These are phyloP conservation scores for Hemithea aestivaria DNA, from an alignment of 2,888 invertebrate species.

Conservation along the genomic window DNA sequence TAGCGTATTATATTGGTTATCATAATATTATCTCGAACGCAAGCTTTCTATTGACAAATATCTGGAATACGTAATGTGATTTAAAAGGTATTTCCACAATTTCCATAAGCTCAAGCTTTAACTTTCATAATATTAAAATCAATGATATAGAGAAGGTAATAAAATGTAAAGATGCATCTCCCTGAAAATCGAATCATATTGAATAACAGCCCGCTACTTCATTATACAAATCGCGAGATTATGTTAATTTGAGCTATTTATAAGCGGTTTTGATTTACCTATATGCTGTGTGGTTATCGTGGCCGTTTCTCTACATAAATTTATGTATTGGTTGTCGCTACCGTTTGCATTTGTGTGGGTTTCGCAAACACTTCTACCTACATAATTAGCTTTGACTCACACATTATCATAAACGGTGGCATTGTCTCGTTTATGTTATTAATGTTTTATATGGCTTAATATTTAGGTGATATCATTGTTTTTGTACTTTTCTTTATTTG, in stretches of 20 bases:
- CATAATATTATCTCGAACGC: neutral
- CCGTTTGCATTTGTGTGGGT: constrained; percentile 68
- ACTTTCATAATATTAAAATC: constrained; percentile 36
- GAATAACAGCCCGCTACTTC: constrained; percentile 62
- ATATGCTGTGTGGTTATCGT: constrained; percentile 52
- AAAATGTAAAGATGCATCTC: constrained; percentile 47
- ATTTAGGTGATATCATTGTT: constrained; percentile 15
- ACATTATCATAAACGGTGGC: constrained; percentile 47
- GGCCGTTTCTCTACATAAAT: constrained; percentile 64
- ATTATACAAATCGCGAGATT: constrained; percentile 74
- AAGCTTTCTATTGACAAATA: constrained; percentile 12
- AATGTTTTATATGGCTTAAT: constrained; percentile 40
- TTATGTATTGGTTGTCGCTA: constrained; percentile 67
- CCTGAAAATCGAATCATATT: constrained; percentile 54
- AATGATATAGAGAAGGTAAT: constrained; percentile 28
- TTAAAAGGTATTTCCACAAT: constrained; percentile 28
- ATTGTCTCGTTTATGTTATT: constrained; percentile 42
- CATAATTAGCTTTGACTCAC: constrained; percentile 45
- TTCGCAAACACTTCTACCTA: constrained; percentile 49
- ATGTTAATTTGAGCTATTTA: constrained; percentile 69
- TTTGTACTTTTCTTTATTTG: constrained; percentile 1
- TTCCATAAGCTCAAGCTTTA: constrained; percentile 40
- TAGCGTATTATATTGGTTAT: too few relatives aligned
- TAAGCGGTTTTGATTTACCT: constrained; percentile 72
- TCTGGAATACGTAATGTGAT: constrained; percentile 21